phyloP scores from a whole-genome alignment of 1,140 invertebrate species.

The Globodera rostochiensis region DNA sequence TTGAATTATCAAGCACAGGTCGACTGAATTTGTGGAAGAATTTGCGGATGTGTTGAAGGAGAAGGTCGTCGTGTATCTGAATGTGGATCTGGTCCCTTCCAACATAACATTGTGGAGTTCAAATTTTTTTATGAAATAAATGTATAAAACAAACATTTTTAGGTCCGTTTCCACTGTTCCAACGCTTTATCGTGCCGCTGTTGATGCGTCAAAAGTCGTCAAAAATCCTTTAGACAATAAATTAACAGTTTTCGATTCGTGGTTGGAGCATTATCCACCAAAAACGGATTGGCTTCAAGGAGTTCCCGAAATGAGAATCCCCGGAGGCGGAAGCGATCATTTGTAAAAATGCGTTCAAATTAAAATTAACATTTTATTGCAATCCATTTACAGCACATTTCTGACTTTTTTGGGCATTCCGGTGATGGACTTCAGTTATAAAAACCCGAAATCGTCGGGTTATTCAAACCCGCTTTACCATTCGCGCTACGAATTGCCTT shows the following conservation, averaged over 20 bases:
- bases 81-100: slow-evolving; percentile 55
- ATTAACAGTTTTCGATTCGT: slow-evolving; percentile 63
- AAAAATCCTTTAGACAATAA: slow-evolving; percentile 56
- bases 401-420: slow-evolving; percentile 63
- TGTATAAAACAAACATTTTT: slow-evolving; percentile 13
- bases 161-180: slow-evolving; percentile 56
- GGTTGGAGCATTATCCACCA: slow-evolving; percentile 44
- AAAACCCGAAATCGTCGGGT: slow-evolving; percentile 6
- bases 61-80: slow-evolving; percentile 58
- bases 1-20: slow-evolving; percentile 60
- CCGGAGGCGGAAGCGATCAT: slow-evolving; percentile 66
- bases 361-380: not conserved
- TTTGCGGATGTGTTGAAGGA: slow-evolving; percentile 50
- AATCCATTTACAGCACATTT: slow-evolving; percentile 58
- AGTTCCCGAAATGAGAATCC: slow-evolving; percentile 43
- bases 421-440: slow-evolving; percentile 59
- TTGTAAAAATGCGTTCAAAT: not conserved
- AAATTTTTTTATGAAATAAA: not conserved
- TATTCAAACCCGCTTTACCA: slow-evolving; percentile 67
- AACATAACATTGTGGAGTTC: slow-evolving; percentile 45
- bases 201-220: slow-evolving; percentile 53
- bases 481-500: slow-evolving; percentile 67
- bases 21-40: slow-evolving; percentile 61
- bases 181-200: slow-evolving; percentile 47
- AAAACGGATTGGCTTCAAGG: slow-evolving; percentile 32